Conservation (phyloP, 2,888 invertebrate species). For the Euplexia lucipara region DNA sequence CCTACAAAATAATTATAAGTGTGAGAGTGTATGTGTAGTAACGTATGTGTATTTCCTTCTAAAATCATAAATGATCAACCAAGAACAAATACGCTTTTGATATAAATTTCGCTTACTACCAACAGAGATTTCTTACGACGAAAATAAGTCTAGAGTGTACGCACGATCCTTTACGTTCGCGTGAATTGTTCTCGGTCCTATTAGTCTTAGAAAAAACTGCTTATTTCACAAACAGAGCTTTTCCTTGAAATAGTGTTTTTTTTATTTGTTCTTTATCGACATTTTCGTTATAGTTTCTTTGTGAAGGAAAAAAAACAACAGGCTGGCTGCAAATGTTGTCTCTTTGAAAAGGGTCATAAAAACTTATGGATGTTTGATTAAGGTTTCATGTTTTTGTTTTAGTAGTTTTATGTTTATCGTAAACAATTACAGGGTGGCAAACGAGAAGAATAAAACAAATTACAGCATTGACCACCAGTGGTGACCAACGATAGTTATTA, state of each 20-base stretch:
- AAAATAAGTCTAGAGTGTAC: constrained; percentile 18
- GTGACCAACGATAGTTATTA: too few species aligned
- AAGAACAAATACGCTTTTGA: constrained; percentile 20
- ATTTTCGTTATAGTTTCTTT: constrained; percentile 16
- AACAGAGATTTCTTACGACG: constrained; percentile 19
- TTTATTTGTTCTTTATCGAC: constrained; percentile 33
- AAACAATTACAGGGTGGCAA: too few species aligned
- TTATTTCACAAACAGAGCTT: constrained; percentile 44
- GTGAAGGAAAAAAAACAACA: constrained; percentile 9
- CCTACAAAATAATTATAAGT: too few species aligned
- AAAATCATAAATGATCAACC: constrained; percentile 19
- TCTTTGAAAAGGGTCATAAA: constrained; percentile 2
- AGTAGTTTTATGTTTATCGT: not conserved
- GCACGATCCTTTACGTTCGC: constrained; percentile 8
- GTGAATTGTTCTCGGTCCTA: constrained; percentile 28
- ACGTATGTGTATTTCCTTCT: not conserved
- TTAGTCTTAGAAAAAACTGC: constrained; percentile 53
- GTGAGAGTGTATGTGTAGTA: too few species aligned
- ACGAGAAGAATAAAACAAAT: too few species aligned
- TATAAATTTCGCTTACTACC: constrained; percentile 25
- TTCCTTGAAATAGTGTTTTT: constrained; percentile 19
- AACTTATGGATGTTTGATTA: not conserved
- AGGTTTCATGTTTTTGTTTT: not conserved
- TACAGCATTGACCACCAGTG: too few species aligned
- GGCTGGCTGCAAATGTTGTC: not conserved